Evolutionary conservation across 1,140 invertebrate species (phyloP).

Genomic region (Hypsibius dujardini): DNA sequence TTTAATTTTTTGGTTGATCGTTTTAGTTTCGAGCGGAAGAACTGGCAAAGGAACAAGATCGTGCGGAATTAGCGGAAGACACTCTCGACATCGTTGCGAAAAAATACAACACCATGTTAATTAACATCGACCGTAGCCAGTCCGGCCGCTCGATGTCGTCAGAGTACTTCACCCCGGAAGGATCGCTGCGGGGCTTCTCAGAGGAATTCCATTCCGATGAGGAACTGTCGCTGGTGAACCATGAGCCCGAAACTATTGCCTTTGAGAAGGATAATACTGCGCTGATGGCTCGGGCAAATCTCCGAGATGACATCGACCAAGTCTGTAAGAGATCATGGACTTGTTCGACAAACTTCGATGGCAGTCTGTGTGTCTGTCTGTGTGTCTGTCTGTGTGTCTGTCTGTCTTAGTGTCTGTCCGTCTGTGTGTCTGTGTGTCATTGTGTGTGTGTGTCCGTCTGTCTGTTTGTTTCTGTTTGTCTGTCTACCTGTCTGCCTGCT

Average conservation of each 20-base stretch:
- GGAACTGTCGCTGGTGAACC: neutral
- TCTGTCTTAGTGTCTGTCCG: no score
- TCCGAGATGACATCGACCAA: neutral
- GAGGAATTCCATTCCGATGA: neutral
- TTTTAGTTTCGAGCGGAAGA: neutral
- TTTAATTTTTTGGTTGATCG: neutral
- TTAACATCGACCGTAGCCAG: neutral
- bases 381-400: no score
- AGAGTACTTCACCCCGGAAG: slow-evolving; percentile 10
- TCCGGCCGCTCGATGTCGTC: neutral
- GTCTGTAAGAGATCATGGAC: neutral
- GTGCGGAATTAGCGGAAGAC: neutral
- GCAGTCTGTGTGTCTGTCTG: no score
- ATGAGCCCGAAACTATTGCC: neutral
- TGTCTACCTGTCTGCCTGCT: no score
- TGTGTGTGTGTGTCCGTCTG: no score
- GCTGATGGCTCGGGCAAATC: neutral
- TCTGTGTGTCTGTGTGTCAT: no score
- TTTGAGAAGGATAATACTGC: neutral
- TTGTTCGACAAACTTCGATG: no score
- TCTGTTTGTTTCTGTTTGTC: no score
- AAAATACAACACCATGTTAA: neutral
- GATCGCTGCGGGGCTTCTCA: neutral
- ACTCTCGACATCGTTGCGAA: neutral
- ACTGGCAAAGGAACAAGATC: neutral